phyloP scores from a whole-genome alignment of 1,140 invertebrate species.

The Procambarus clarkii region DNA sequence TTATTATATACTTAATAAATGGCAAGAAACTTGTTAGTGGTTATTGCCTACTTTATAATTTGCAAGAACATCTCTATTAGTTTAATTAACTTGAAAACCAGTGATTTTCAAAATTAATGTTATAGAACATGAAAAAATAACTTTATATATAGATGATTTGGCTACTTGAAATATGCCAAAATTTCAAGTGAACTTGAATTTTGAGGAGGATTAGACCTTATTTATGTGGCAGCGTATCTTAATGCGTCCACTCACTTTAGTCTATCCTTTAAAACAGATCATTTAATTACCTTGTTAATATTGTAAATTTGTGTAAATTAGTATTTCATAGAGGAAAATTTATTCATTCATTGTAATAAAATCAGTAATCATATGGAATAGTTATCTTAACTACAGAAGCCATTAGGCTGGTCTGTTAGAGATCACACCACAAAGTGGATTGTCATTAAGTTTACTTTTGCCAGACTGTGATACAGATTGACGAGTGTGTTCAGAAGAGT shows the following conservation, averaged over 20 bases:
- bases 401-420: not conserved
- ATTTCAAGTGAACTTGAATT: conserved; percentile 1
- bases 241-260: not conserved
- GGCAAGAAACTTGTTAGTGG: no score
- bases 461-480: conserved; percentile 9
- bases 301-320: conserved; percentile 15
- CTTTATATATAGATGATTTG: not conserved
- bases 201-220: not conserved
- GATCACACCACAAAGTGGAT: not conserved
- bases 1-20: not conserved
- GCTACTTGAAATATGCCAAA: not conserved
- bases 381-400: not conserved
- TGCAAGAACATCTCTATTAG: not conserved
- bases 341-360: not conserved
- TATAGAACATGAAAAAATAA: not conserved
- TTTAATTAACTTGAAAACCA: not conserved
- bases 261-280: not conserved
- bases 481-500: not conserved
- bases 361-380: conserved; percentile 2
- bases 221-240: conserved; percentile 1
- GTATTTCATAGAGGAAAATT: not conserved
- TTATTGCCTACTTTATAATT: not conserved
- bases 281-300: not conserved
- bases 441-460: conserved; percentile 1
- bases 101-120: not conserved